Percentiles rank a stretch among this genome's conserved stretches.
These are phyloP conservation scores for Himalopsyche anomala DNA, from an alignment of 2,888 invertebrate species.

Conservation along the genomic window DNA sequence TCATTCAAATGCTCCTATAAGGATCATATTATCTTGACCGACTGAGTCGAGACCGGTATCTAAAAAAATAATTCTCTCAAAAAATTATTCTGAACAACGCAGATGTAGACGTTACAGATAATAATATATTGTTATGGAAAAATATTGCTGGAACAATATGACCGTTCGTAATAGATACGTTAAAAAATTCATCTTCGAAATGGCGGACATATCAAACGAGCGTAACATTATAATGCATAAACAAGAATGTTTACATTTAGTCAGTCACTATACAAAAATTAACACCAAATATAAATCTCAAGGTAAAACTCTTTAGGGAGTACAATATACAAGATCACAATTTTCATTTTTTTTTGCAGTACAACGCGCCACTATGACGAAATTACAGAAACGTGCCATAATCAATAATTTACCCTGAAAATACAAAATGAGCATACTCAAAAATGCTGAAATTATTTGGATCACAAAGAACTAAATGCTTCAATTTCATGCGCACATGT, in stretches of 20 bases:
- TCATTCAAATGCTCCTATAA: conserved; percentile 46
- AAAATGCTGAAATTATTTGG: conserved; percentile 3
- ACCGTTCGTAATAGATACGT: conserved; percentile 32
- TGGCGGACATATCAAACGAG: conserved; percentile 17
- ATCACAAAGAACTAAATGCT: background rate
- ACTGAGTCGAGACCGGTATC: background rate
- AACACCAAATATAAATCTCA: conserved; percentile 48
- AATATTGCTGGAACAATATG: conserved; percentile 42
- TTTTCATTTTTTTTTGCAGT: conserved; percentile 16
- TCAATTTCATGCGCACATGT: background rate
- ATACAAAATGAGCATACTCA: conserved; percentile 40
- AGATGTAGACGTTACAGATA: background rate
- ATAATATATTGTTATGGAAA: conserved; percentile 44
- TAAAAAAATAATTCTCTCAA: conserved; percentile 47
- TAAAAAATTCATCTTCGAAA: conserved; percentile 31
- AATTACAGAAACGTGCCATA: conserved; percentile 28
- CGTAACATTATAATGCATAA: conserved; percentile 33
- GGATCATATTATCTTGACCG: conserved; percentile 30
- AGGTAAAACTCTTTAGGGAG: conserved; percentile 31
- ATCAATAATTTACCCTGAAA: conserved; percentile 44
- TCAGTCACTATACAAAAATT: conserved; percentile 46
- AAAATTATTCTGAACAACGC: conserved; percentile 1
- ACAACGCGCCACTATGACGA: conserved; percentile 9
- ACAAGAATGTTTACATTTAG: conserved; percentile 44
- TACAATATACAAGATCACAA: conserved; percentile 39